Percentiles rank a stretch among this genome's conserved stretches.
These are phyloP conservation scores for Palythoa grandis DNA, from an alignment of 92 coral and sea anemone species.

Conservation along the genomic window DNA sequence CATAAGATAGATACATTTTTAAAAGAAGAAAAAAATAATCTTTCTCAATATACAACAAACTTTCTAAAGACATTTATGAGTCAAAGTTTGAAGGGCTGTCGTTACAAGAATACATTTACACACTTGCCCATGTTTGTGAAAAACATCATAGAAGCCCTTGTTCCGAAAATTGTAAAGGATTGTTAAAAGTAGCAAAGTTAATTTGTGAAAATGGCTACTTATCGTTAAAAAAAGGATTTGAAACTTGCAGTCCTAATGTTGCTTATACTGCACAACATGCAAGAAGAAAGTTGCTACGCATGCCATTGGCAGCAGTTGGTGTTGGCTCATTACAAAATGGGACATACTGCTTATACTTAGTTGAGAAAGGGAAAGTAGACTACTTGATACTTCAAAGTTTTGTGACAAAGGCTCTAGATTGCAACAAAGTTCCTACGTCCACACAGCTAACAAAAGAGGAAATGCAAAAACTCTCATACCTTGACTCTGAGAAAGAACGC, in stretches of 20 bases:
- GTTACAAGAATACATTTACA: conserved; percentile 50
- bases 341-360: too few species aligned
- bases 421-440: neutral
- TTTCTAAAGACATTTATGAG: too few species aligned
- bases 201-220: conserved; percentile 50
- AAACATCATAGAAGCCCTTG: too few species aligned
- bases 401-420: too few species aligned
- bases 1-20: too few species aligned
- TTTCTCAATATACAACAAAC: too few species aligned
- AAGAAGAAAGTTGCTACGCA: neutral
- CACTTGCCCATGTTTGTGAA: too few species aligned
- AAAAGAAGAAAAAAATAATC: too few species aligned
- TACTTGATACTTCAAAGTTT: too few species aligned
- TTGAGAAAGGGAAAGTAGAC: too few species aligned
- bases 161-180: conserved; percentile 46
- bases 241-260: conserved; percentile 37
- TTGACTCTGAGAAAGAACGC: conserved; percentile 56
- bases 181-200: conserved; percentile 45
- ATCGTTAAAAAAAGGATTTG: conserved; percentile 36
- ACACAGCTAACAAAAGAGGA: conserved; percentile 45
- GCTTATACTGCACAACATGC: conserved; percentile 49
- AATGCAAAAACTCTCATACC: conserved; percentile 44
- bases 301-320: too few species aligned
- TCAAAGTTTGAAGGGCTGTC: conserved; percentile 54
- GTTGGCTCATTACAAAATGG: too few species aligned